phyloP scores from a whole-genome alignment of 2,113 vertebrate species.

The Trochalopteron elliotii region DNA sequence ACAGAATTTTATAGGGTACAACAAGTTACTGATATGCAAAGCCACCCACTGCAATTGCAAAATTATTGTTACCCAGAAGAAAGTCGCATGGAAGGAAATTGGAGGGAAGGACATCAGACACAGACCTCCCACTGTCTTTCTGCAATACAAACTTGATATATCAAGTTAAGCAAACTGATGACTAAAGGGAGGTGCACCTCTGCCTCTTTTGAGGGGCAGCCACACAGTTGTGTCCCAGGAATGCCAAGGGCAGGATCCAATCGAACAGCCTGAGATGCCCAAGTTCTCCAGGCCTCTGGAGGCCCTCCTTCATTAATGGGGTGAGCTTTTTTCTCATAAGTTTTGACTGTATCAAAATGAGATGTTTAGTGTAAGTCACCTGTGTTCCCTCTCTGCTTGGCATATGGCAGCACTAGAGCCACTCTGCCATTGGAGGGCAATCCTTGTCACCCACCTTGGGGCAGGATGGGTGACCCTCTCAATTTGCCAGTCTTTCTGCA shows the following conservation, averaged over 20 bases:
- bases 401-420: accelerated
- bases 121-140: not conserved
- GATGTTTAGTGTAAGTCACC: not conserved
- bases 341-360: not conserved
- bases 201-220: not conserved
- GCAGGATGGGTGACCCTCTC: not conserved
- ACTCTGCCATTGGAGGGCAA: not conserved
- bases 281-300: not conserved
- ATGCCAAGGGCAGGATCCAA: accelerated
- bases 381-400: not conserved
- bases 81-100: not conserved
- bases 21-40: not conserved
- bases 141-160: not conserved
- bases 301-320: not conserved
- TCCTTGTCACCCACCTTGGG: not conserved
- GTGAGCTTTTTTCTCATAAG: not conserved
- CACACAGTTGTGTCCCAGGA: not conserved
- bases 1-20: constrained; percentile 1
- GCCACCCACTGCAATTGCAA: not conserved
- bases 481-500: not conserved
- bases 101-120: not conserved
- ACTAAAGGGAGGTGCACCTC: not conserved
- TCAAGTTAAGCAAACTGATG: not conserved
- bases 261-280: not conserved
- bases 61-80: not conserved